Percentiles rank a stretch among this genome's conserved stretches.
phyloP scores from a whole-genome alignment of 1,140 invertebrate species.

The Chelonus insularis region DNA sequence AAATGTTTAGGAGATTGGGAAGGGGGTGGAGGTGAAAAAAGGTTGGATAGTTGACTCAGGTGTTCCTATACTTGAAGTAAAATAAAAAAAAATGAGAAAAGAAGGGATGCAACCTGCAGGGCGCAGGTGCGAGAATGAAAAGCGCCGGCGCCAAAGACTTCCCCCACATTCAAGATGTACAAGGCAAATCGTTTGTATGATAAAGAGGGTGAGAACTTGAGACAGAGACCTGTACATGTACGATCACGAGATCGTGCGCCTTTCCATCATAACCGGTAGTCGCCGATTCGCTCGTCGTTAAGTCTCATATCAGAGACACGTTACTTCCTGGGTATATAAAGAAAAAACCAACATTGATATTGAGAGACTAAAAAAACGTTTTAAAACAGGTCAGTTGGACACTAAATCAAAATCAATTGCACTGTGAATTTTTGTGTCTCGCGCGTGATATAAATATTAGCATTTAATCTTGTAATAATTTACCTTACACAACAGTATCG shows the following conservation, averaged over 20 bases:
- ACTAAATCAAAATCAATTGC: too few relatives aligned
- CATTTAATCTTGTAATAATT: too few relatives aligned
- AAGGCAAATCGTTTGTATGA: too few relatives aligned
- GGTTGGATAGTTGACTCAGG: slow-evolving; percentile 8
- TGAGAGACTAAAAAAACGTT: too few relatives aligned
- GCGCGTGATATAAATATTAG: too few relatives aligned
- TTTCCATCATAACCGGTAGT: background rate
- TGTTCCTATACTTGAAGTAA: background rate
- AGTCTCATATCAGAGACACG: background rate
- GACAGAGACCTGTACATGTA: background rate
- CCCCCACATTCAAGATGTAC: background rate
- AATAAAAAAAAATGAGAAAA: background rate
- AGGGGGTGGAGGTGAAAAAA: background rate
- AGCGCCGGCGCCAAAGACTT: slow-evolving; percentile 19
- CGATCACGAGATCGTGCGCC: background rate
- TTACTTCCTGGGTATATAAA: background rate
- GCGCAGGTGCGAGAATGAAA: slow-evolving; percentile 18
- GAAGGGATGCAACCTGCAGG: background rate
- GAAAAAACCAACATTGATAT: too few relatives aligned
- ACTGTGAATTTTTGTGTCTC: too few relatives aligned
- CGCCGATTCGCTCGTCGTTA: slow-evolving; percentile 9
- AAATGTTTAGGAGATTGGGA: background rate
- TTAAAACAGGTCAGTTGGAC: too few relatives aligned
- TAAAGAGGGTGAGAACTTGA: background rate
- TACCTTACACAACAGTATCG: too few relatives aligned